Evolutionary conservation across 2,797 vertebrate species (phyloP), one percentile per base, ranked within the genome.

Genomic region (Helicolenus hilgendorfi): DNA sequence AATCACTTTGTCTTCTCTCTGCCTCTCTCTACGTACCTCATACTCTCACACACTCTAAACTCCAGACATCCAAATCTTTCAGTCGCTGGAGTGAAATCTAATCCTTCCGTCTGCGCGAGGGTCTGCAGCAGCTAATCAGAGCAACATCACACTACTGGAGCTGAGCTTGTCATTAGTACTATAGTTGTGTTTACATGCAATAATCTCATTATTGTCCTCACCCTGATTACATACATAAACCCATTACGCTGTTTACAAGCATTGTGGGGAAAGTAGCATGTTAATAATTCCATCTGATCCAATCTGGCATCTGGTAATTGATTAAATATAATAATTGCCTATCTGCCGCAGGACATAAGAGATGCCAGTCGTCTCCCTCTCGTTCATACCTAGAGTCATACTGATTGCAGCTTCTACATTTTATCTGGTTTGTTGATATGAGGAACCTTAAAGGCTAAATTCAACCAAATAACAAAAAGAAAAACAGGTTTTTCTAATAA

Each of bases 201-300:
- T 92, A 88, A 95, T 94, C 89, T 81, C 78, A 77, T 91, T 83
- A 92, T 81, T 91, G 90, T 91, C 80, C 81, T 89, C 77, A 20
- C 56, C 63, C 85, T 93, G 83, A 94, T 94, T 94, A 87, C 56
- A 74, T 72, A 79, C 84, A 87, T 89, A 90, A 92, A 90, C 65
- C 85, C 29, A 92, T 93, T 93, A 92, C 22, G 60, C 83, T 93
- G 87, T 93, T 95, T 91, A 91, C 90, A 89, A 68, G 70, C 79
- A 49, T 20, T 70, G 72, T 77, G 73, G 20, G 62, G 74, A 83
- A 88, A 84, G 77, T 71, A 72, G 79, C 85, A 74, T 55, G 63
- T 86, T 93, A 79, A 91, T 92, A 93, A 89, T 75, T 83, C 72
- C 29, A 33, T 77, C 82, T 93, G 88, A 94, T 93, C 82, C 65